These are phyloP conservation scores for Ursus arctos DNA, from an alignment of 2,113 vertebrate species.

Conservation along the genomic window DNA sequence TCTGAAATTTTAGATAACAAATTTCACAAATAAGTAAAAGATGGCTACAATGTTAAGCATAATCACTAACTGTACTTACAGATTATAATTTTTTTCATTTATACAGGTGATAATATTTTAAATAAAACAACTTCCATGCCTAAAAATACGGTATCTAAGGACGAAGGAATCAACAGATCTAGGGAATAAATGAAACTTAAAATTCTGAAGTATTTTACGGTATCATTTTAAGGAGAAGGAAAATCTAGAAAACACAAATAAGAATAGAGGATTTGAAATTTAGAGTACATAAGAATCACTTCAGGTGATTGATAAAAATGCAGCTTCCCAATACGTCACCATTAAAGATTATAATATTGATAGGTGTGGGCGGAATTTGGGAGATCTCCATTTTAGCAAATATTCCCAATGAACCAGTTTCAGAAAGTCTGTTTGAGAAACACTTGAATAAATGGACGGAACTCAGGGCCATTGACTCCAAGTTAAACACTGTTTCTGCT, in stretches of 20 bases:
- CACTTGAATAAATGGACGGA: neutral
- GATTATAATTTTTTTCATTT: neutral
- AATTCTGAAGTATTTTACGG: neutral
- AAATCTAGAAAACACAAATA: neutral
- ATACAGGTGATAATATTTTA: slow-evolving; percentile 1
- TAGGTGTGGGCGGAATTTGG: neutral
- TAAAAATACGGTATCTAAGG: neutral
- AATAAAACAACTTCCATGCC: neutral
- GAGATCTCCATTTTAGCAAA: neutral
- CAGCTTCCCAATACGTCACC: neutral
- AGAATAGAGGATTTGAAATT: neutral
- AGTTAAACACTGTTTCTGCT: neutral
- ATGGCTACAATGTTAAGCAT: neutral
- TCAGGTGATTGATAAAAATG: neutral
- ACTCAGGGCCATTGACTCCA: neutral
- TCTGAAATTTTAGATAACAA: neutral
- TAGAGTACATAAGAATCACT: neutral
- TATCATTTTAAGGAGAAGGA: neutral
- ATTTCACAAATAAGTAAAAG: neutral
- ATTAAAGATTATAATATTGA: neutral
- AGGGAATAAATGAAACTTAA: slow-evolving; percentile 9
- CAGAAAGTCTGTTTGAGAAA: neutral
- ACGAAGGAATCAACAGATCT: neutral
- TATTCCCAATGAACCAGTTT: neutral
- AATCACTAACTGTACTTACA: neutral